Base-by-base conservation (phyloP, 2,113 vertebrate genomes). In the Pteronura brasiliensis region DNA sequence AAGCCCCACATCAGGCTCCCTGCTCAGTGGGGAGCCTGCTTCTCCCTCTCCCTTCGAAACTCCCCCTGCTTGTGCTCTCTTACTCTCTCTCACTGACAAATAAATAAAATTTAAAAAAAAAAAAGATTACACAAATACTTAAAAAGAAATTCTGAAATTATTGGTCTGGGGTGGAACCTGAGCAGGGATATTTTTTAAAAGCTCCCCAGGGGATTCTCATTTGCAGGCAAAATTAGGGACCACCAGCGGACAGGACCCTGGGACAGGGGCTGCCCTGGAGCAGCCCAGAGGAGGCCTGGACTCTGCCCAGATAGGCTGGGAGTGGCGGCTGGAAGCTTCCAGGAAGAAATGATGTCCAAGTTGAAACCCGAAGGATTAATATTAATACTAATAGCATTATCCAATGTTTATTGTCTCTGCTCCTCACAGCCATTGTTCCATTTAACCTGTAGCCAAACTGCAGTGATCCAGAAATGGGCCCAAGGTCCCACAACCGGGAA, bases 131-230 rank as follows among this genome's bases (percentile, higher is more conserved):
- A 63, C 52, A 69, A 90, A 83, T 39, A 44, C 25, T 57, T 52
- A 0, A 2, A 0, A 2, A 21, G 55, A n/a, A 15, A 80, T 10
- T 59, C 9, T 44, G 12, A 2, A 36, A 3, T n/a, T 36, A 61
- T 3, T 74, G 14, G 15, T 44, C 52, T 29, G 0, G 18, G 4
- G 18, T 72, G 29, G 23, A 29, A 14, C 27, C 55, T 63, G 27
- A 9, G 17, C 61, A 12, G 1, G 36, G 13, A 3, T 1, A 34
- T 9, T 44, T 80, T 85, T 42, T 1, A 7, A 83, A 52, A 77
- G 6, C 59, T 85, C 5, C 39, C 74, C 44, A 13, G 13, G 8
- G 25, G 29, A 52, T 39, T n/a, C 39, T 39, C 18, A 23, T 13
- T 7, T 76, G 21, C 15, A 88, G 23, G 36, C 5, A 49, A 31